Evolutionary conservation across 2,888 invertebrate species (phyloP).

Genomic region (Diabrotica balteata): DNA sequence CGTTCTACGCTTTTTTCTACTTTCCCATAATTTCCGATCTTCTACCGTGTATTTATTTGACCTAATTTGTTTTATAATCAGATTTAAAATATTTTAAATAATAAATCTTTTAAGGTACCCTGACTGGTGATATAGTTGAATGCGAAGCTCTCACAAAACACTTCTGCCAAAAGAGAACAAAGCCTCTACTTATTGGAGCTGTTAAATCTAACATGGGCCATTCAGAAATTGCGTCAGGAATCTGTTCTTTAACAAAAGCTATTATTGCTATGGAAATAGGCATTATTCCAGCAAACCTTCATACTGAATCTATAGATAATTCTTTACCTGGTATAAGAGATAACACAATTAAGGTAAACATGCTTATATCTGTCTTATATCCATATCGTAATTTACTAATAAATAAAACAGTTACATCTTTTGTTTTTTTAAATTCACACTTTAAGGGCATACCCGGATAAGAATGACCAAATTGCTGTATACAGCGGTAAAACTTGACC

Average conservation of each 20-base stretch:
- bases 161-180: constrained; percentile 54
- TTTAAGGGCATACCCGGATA: too few relatives aligned
- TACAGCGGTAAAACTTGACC: too few relatives aligned
- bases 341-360: constrained; percentile 60
- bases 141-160: constrained; percentile 37
- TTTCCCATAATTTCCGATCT: neutral
- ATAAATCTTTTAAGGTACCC: constrained; percentile 54
- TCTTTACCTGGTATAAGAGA: constrained; percentile 63
- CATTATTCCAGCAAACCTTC: constrained; percentile 74
- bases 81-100: constrained; percentile 39
- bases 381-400: too few relatives aligned
- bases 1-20: too few relatives aligned
- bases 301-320: constrained; percentile 67
- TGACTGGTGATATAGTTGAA: constrained; percentile 44
- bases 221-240: constrained; percentile 60
- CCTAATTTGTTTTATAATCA: too few relatives aligned
- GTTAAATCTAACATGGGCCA: constrained; percentile 64
- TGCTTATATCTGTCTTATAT: too few relatives aligned
- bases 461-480: too few relatives aligned
- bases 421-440: too few relatives aligned
- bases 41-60: neutral
- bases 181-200: constrained; percentile 67
- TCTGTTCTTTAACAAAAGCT: constrained; percentile 68
- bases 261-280: constrained; percentile 74
- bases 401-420: too few relatives aligned